Evolutionary conservation across 2,888 invertebrate genomes (phyloP).

Genomic region (Ectropis crepuscularia): DNA sequence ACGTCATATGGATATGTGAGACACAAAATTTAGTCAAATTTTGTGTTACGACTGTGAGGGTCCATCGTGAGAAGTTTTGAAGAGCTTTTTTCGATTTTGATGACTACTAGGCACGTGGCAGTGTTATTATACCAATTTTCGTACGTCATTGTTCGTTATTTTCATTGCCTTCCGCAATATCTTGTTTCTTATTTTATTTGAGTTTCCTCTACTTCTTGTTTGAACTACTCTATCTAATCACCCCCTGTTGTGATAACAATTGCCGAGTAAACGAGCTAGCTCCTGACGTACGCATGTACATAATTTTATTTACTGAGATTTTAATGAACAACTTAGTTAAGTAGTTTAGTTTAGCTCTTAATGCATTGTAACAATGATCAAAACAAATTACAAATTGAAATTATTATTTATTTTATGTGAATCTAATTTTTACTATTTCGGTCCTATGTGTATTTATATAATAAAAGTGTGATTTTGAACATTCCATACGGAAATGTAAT

Average conservation of each 20-base stretch:
- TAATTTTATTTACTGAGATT: constrained; percentile 49
- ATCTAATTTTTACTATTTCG: constrained; percentile 60
- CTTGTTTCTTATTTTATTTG: constrained; percentile 6
- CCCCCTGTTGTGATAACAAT: constrained; percentile 11
- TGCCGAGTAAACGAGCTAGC: constrained; percentile 26
- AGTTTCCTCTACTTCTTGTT: constrained; percentile 11
- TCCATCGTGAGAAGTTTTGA: too few species aligned
- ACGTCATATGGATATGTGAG: too few species aligned
- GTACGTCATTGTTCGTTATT: too few species aligned
- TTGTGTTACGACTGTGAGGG: too few species aligned
- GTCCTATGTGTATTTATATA: constrained; percentile 70
- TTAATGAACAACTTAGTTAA: constrained; percentile 70
- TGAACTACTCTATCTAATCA: constrained; percentile 37
- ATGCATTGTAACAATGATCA: constrained; percentile 55
- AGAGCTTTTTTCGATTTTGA: too few species aligned
- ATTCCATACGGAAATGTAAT: constrained; percentile 81
- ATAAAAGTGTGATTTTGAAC: constrained; percentile 77
- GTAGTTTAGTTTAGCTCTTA: constrained; percentile 58
- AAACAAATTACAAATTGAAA: constrained; percentile 57
- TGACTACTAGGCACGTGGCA: too few species aligned
- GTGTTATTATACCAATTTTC: too few species aligned
- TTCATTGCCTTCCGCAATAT: neutral
- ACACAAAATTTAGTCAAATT: too few species aligned
- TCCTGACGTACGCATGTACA: constrained; percentile 52
- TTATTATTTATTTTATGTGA: constrained; percentile 73